These are phyloP conservation scores for Strix uralensis DNA, from an alignment of 2,113 vertebrate species.

Conservation along the genomic window DNA sequence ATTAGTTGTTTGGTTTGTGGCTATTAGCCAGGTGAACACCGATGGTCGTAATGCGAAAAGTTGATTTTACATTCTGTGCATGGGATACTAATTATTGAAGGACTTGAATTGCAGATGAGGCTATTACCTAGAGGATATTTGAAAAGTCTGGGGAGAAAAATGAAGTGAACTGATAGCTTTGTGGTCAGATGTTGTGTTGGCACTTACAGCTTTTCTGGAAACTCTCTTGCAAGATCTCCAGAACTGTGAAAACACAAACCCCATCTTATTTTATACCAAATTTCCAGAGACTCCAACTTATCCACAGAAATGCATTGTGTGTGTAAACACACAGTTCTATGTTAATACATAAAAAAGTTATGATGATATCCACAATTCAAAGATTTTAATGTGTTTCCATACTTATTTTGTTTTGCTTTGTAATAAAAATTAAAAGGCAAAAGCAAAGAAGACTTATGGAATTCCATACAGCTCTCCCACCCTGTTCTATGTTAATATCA, in stretches of 20 bases:
- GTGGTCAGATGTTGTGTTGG: not conserved
- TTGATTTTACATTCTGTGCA: not conserved
- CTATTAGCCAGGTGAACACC: not conserved
- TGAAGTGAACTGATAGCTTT: not conserved
- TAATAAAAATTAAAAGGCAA: not conserved
- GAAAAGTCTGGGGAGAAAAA: not conserved
- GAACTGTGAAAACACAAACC: not conserved
- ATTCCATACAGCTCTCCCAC: not conserved
- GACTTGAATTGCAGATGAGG: not conserved
- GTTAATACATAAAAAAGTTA: not conserved
- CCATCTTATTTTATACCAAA: accelerated
- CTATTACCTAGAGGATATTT: not conserved
- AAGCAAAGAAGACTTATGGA: not conserved
- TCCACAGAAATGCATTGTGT: not conserved
- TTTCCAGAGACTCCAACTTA: not conserved
- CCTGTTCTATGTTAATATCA: not conserved
- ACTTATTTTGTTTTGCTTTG: not conserved
- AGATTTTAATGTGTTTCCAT: not conserved
- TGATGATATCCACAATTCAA: not conserved
- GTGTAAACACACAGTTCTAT: not conserved
- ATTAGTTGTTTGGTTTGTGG: not conserved
- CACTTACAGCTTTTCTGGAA: not conserved
- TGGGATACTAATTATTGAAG: not conserved
- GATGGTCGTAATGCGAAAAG: not conserved
- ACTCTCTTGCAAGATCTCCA: not conserved